Percentiles rank a stretch among this genome's conserved stretches.
phyloP scores from a whole-genome alignment of 2,888 invertebrate species.

The Sympetrum striolatum region DNA sequence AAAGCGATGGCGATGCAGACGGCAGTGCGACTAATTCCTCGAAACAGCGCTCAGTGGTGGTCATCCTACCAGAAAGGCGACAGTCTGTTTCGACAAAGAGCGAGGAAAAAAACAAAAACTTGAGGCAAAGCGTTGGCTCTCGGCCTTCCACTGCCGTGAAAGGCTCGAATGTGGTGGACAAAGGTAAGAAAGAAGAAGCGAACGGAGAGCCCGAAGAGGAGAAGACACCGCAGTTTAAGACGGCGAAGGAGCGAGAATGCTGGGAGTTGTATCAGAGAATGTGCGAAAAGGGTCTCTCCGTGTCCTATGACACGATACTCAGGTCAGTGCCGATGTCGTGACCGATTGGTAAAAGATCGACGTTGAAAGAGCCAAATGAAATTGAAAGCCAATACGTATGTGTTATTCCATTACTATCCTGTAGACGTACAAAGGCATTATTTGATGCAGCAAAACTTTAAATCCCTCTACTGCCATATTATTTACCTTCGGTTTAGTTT shows the following conservation, averaged over 20 bases:
- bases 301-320: slow-evolving; percentile 73
- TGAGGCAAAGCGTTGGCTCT: not conserved
- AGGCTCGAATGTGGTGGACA: not conserved
- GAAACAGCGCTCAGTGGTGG: not conserved
- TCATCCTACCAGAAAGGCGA: not conserved
- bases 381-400: too few relatives aligned
- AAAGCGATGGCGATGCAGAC: not conserved
- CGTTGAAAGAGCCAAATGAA: too few relatives aligned
- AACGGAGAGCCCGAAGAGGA: slow-evolving; percentile 41
- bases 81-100: not conserved
- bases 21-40: not conserved
- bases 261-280: slow-evolving; percentile 74
- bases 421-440: too few relatives aligned
- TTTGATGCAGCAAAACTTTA: too few relatives aligned
- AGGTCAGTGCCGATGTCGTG: slow-evolving; percentile 54
- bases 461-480: too few relatives aligned
- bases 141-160: not conserved
- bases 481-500: too few relatives aligned
- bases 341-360: too few relatives aligned
- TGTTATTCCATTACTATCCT: too few relatives aligned
- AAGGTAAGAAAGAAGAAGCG: not conserved
- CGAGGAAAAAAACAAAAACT: not conserved
- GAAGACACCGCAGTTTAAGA: slow-evolving; percentile 62
- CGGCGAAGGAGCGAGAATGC: slow-evolving; percentile 69
- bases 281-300: slow-evolving; percentile 71